Evolutionary conservation across 2,797 vertebrate genomes (phyloP).

Genomic region (Melanotaenia trifasciata): DNA sequence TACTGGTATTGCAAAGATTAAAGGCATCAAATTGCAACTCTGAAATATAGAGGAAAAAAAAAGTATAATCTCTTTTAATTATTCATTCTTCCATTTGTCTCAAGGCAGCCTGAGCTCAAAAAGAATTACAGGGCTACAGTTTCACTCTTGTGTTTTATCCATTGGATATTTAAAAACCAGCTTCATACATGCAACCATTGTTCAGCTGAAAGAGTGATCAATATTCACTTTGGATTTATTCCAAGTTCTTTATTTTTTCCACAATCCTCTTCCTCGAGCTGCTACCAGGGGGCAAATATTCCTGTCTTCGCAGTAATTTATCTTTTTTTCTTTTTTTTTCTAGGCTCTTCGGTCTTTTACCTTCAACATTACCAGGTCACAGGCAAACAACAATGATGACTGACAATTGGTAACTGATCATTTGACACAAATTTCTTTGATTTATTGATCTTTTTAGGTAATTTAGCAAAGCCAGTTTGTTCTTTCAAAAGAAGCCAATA

Average conservation of each 20-base stretch:
- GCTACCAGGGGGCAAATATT: conserved; percentile 85
- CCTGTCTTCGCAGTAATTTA: conserved; percentile 92
- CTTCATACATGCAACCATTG: neutral
- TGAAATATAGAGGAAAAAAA: neutral
- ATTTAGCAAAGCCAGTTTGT: conserved; percentile 1
- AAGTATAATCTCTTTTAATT: conserved; percentile 46
- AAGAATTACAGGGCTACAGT: conserved; percentile 10
- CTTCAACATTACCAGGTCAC: conserved; percentile 30
- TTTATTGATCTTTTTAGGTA: conserved; percentile 9
- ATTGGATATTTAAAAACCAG: conserved; percentile 18
- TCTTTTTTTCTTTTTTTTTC: conserved; percentile 13
- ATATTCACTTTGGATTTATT: conserved; percentile 9
- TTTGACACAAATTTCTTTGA: conserved; percentile 8
- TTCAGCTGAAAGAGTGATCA: neutral
- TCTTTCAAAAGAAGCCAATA: conserved; percentile 8
- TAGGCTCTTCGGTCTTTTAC: conserved; percentile 16
- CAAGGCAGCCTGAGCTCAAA: conserved; percentile 34
- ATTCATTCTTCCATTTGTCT: conserved; percentile 50
- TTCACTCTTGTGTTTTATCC: conserved; percentile 24
- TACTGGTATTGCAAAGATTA: neutral
- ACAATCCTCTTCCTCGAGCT: conserved; percentile 56
- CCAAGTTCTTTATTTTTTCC: neutral
- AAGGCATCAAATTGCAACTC: neutral
- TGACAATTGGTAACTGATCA: neutral
- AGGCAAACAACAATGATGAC: conserved; percentile 20